Evolutionary conservation across 2,113 vertebrate genomes (phyloP).

Genomic region (Numida meleagris): DNA sequence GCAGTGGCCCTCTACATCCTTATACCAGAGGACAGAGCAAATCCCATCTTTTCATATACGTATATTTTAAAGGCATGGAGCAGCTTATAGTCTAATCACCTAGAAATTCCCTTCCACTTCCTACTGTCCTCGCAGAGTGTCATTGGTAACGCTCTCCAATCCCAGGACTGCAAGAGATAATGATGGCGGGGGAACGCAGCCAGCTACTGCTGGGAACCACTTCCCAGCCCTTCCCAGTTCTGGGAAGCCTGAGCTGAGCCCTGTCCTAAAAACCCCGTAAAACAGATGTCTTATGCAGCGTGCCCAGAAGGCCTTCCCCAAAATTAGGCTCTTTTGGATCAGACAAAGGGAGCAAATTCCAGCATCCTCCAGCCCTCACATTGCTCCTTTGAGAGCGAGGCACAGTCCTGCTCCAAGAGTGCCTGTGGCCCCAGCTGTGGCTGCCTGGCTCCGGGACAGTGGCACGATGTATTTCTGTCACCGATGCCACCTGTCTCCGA

Average conservation of each 20-base stretch:
- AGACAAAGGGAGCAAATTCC: conserved; percentile 40
- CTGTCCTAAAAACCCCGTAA: conserved; percentile 22
- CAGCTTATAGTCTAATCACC: neutral
- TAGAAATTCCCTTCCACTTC: neutral
- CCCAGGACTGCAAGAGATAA: neutral
- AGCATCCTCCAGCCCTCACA: conserved; percentile 19
- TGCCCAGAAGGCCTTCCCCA: conserved; percentile 45
- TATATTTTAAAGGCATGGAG: neutral
- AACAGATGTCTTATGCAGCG: conserved; percentile 56
- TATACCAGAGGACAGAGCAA: neutral
- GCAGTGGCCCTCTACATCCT: neutral
- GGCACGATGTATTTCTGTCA: neutral
- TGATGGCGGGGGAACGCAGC: neutral
- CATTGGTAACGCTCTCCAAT: conserved; percentile 20
- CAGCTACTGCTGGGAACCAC: conserved; percentile 18
- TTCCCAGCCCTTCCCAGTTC: conserved; percentile 28
- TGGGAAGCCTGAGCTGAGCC: conserved; percentile 17
- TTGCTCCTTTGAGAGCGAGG: neutral
- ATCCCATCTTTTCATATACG: neutral
- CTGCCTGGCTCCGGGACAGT: conserved; percentile 26
- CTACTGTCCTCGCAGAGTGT: neutral
- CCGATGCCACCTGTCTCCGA: neutral
- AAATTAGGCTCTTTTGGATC: conserved; percentile 48
- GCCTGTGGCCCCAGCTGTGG: conserved; percentile 29
- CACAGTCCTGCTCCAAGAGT: neutral